These are phyloP conservation scores for Petrosia ficiformis DNA, from an alignment of 37 sponge, comb jelly and placozoan genomes.

Conservation along the genomic window DNA sequence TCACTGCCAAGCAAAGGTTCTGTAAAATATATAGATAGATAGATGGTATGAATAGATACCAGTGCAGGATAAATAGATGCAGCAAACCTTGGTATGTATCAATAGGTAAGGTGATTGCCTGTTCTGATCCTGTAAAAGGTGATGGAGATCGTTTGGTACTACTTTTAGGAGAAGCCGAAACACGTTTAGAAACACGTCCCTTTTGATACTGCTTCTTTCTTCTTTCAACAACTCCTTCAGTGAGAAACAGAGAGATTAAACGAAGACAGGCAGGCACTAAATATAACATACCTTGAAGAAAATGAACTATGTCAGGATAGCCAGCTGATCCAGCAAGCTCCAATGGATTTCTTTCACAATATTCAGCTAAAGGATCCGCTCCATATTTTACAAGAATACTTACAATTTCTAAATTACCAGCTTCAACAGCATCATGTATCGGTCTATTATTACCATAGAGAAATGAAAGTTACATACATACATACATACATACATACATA, in stretches of 20 bases:
- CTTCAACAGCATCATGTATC: constrained; percentile 87
- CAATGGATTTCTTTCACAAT: constrained; percentile 60
- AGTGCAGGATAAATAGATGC: too few species aligned
- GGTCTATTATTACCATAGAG: constrained; percentile 53
- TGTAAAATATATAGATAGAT: too few species aligned
- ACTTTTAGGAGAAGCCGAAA: too few species aligned
- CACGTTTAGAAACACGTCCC: neutral
- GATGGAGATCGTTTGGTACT: too few species aligned
- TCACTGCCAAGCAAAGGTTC: constrained; percentile 41
- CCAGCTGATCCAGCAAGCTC: constrained; percentile 45
- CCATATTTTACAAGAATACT: constrained; percentile 56
- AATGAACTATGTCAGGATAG: constrained; percentile 28
- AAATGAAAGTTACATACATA: neutral
- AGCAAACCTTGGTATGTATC: too few species aligned
- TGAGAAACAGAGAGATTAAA: too few species aligned
- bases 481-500: too few species aligned
- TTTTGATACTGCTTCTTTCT: neutral
- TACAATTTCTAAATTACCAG: constrained; percentile 51
- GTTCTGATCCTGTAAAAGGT: too few species aligned
- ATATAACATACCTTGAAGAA: constrained; percentile 38
- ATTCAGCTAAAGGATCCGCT: constrained; percentile 66
- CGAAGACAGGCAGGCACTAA: too few species aligned
- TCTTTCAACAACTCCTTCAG: neutral
- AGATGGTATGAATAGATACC: too few species aligned
- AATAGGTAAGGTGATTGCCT: neutral